Conservation (phyloP, 1,140 invertebrate species). For the Drosophila bipectinata region DNA sequence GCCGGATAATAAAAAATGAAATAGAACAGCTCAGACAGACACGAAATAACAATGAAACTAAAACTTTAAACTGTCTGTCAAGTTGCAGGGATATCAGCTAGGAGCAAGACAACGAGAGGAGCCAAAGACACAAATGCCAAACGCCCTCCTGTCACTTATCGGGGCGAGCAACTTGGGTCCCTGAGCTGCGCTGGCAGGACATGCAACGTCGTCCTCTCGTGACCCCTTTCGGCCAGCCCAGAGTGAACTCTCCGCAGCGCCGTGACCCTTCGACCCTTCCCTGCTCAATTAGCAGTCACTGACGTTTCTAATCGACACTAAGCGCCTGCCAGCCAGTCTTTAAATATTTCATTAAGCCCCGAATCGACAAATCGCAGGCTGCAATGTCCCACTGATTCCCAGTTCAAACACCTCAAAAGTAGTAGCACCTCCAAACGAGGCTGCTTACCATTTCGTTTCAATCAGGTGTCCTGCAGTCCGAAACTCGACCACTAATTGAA, state of each 20-base stretch:
- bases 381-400: not conserved
- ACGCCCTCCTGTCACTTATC: constrained; percentile 30
- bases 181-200: not conserved
- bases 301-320: not conserved
- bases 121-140: constrained; percentile 14
- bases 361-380: too few relatives aligned
- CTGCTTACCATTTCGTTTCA: too few relatives aligned
- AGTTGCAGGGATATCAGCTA: constrained; percentile 2
- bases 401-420: not conserved
- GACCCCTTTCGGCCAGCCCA: constrained; percentile 31
- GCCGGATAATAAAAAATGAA: not conserved
- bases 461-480: too few relatives aligned
- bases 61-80: constrained; percentile 48
- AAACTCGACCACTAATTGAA: too few relatives aligned
- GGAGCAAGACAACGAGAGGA: not conserved
- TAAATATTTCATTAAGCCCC: too few relatives aligned
- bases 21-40: not conserved
- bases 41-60: constrained; percentile 14
- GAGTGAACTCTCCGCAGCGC: constrained; percentile 24
- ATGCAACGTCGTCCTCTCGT: constrained; percentile 8
- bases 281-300: constrained; percentile 23
- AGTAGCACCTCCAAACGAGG: too few relatives aligned
- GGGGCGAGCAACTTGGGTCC: constrained; percentile 16
- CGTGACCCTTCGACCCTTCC: constrained; percentile 14
- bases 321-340: not conserved